Conservation (phyloP, 2,888 invertebrate species). For the Cabera pusaria region DNA sequence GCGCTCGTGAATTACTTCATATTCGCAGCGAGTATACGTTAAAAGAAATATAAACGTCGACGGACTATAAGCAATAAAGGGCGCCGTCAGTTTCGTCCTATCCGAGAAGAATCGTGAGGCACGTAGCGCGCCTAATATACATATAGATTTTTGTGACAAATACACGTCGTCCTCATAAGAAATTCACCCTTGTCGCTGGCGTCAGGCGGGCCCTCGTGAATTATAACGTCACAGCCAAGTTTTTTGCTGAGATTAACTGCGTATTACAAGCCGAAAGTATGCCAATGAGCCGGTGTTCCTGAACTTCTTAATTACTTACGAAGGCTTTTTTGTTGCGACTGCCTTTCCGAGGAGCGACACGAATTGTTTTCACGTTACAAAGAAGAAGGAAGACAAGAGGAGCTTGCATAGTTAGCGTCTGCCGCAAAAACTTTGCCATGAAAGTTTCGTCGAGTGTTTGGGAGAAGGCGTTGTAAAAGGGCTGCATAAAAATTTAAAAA, state of each 20-base stretch:
- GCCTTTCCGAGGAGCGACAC: conserved; percentile 44
- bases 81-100: conserved; percentile 40
- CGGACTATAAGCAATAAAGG: conserved; percentile 40
- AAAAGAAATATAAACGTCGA: conserved; percentile 44
- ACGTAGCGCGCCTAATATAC: conserved; percentile 44
- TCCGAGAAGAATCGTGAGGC: conserved; percentile 35
- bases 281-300: conserved; percentile 69
- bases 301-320: conserved; percentile 74
- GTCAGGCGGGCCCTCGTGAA: conserved; percentile 60
- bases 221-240: conserved; percentile 71
- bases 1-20: conserved; percentile 47
- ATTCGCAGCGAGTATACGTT: conserved; percentile 38
- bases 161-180: conserved; percentile 64
- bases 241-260: conserved; percentile 74
- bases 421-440: conserved; percentile 43
- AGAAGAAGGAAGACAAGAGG: conserved; percentile 43
- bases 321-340: conserved; percentile 56
- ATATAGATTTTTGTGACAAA: conserved; percentile 67
- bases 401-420: conserved; percentile 52
- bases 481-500: conserved; percentile 9
- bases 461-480: conserved; percentile 33
- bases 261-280: conserved; percentile 74
- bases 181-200: conserved; percentile 69
- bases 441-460: conserved; percentile 37
- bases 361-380: conserved; percentile 56